Percentiles rank a stretch among this genome's conserved stretches.
phyloP scores from a whole-genome alignment of 53 echinoderm and acorn worm species.

The Paelopatides confundens region DNA sequence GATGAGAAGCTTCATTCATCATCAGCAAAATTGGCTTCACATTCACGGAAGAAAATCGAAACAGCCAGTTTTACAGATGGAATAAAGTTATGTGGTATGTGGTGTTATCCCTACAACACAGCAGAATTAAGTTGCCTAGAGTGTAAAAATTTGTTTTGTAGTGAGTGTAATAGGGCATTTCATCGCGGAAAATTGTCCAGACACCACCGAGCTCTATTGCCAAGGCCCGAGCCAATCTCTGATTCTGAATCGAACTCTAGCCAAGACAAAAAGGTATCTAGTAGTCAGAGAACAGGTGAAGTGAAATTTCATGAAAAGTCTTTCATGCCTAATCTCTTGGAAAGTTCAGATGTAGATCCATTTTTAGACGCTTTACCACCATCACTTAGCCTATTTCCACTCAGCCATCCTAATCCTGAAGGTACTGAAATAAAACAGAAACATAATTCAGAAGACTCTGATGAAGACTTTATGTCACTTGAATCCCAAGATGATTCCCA shows the following conservation, averaged over 20 bases:
- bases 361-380: constrained; percentile 34
- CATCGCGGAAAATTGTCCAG: constrained; percentile 82
- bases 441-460: constrained; percentile 12
- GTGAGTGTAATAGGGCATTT: constrained; percentile 81
- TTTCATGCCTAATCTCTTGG: background rate
- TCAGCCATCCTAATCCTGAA: constrained; percentile 26
- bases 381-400: constrained; percentile 23
- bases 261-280: background rate
- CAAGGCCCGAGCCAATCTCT: constrained; percentile 30
- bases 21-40: constrained; percentile 66
- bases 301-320: background rate
- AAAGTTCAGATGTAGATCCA: constrained; percentile 31
- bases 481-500: background rate
- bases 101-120: constrained; percentile 85
- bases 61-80: constrained; percentile 62
- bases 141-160: constrained; percentile 81
- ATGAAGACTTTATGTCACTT: constrained; percentile 38
- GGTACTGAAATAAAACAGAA: constrained; percentile 24
- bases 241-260: background rate
- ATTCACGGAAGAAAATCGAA: constrained; percentile 81
- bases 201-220: constrained; percentile 77
- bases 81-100: constrained; percentile 75
- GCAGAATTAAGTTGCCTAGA: constrained; percentile 85
- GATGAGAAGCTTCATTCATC: constrained; percentile 77
- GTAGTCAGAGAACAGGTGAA: background rate